Conservation (phyloP, 2,113 vertebrate species). For the Neogobius melanostomus region DNA sequence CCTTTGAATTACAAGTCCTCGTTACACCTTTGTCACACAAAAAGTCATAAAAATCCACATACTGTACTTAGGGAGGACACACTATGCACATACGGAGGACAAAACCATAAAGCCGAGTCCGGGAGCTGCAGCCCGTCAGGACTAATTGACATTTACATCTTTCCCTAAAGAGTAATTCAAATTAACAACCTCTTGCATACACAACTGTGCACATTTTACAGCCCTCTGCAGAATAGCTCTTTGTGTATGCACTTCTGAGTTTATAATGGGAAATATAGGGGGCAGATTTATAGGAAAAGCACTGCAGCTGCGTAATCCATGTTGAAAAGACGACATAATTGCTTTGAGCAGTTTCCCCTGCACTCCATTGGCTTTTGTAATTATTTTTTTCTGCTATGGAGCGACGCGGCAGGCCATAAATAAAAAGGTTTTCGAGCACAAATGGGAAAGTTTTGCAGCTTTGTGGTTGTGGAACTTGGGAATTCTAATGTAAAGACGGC, state of each 20-base stretch:
- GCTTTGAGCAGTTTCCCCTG: background rate
- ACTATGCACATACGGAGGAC: background rate
- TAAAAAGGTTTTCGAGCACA: background rate
- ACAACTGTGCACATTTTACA: background rate
- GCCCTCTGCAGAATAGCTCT: background rate
- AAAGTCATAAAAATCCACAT: background rate
- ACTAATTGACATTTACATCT: conserved; percentile 7
- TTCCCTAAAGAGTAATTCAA: background rate
- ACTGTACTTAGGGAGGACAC: background rate
- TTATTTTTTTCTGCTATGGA: background rate
- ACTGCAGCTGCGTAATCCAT: background rate
- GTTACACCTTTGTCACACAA: background rate
- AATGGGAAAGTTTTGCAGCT: background rate
- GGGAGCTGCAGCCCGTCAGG: background rate
- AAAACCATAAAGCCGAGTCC: background rate
- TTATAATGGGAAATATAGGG: background rate
- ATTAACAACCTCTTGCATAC: background rate
- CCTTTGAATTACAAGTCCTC: background rate
- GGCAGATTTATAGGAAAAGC: background rate
- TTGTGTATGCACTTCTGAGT: background rate
- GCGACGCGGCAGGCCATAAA: background rate
- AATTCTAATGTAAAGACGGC: too few relatives aligned
- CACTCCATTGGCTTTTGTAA: background rate
- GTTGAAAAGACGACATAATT: background rate
- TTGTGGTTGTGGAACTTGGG: background rate